These are phyloP conservation scores for Phyllopteryx taeniolatus DNA, from an alignment of 2,113 vertebrate genomes.

Conservation along the genomic window DNA sequence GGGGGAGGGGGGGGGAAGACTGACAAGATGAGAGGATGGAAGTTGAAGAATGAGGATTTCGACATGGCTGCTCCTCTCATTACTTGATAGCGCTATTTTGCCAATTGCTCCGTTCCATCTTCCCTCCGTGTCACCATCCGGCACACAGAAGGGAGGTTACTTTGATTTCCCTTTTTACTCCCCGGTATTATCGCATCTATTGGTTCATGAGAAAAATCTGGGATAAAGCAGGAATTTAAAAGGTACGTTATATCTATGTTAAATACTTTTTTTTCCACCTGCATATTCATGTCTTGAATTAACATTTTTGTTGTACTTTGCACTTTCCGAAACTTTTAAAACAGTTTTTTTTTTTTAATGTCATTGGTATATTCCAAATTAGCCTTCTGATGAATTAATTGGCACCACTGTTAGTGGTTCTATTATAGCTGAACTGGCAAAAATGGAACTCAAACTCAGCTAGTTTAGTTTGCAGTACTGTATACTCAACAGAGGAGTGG, in stretches of 20 bases:
- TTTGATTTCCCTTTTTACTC: constrained; percentile 18
- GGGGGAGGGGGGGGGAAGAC: too few relatives aligned
- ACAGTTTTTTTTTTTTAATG: not conserved
- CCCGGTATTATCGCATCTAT: not conserved
- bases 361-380: constrained; percentile 15
- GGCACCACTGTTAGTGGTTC: not conserved
- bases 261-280: not conserved
- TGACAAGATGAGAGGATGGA: constrained; percentile 15
- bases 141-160: constrained; percentile 14
- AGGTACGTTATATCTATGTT: not conserved
- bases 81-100: constrained; percentile 42
- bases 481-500: constrained; percentile 7
- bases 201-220: not conserved
- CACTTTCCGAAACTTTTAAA: constrained; percentile 16
- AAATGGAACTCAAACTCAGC: constrained; percentile 17
- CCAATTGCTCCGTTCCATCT: constrained; percentile 22
- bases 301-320: constrained; percentile 36
- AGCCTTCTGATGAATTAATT: constrained; percentile 18
- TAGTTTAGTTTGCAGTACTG: constrained; percentile 18
- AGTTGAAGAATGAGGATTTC: constrained; percentile 19
- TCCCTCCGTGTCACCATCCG: constrained; percentile 15
- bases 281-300: constrained; percentile 12
- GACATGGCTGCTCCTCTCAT: constrained; percentile 34
- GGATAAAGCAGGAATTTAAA: not conserved
- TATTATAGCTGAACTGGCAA: constrained; percentile 37